These are phyloP conservation scores for Acanthis flammea DNA, from an alignment of 2,797 vertebrate genomes.

Conservation along the genomic window DNA sequence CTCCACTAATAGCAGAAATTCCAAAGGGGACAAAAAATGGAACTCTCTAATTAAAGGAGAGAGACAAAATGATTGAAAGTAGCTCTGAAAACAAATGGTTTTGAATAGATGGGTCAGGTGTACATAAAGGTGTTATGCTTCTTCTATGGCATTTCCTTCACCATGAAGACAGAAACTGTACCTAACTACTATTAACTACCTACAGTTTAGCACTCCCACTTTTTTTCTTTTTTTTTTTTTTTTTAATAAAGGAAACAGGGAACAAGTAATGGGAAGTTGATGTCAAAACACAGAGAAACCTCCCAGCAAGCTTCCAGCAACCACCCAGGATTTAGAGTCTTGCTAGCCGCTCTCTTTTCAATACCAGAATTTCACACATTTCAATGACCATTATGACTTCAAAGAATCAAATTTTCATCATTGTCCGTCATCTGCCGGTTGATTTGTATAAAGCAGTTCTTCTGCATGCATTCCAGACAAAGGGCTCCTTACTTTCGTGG, in stretches of 20 bases:
- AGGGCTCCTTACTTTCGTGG: slow-evolving; percentile 79
- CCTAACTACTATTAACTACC: slow-evolving; percentile 63
- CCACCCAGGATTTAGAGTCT: slow-evolving; percentile 91
- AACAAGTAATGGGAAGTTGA: slow-evolving; percentile 92
- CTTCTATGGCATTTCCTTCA: slow-evolving; percentile 28
- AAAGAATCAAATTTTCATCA: slow-evolving; percentile 99
- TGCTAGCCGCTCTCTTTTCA: slow-evolving; percentile 89
- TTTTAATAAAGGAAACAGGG: slow-evolving; percentile 81
- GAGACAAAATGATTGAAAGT: neutral
- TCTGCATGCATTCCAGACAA: slow-evolving; percentile 87
- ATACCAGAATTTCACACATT: slow-evolving; percentile 95
- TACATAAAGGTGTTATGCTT: slow-evolving; percentile 6
- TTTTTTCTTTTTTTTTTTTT: neutral
- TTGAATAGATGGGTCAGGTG: slow-evolving; percentile 32
- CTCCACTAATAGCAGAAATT: neutral
- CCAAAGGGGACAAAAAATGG: neutral
- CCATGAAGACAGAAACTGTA: slow-evolving; percentile 49
- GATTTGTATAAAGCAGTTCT: slow-evolving; percentile 91
- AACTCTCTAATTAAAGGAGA: neutral
- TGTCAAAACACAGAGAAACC: slow-evolving; percentile 92
- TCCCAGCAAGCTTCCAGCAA: slow-evolving; percentile 91
- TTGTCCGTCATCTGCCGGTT: slow-evolving; percentile 91
- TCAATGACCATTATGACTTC: slow-evolving; percentile 99
- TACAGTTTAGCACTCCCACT: slow-evolving; percentile 46
- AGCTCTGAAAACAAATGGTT: neutral